Evolutionary conservation across 1,140 invertebrate species (phyloP).

Genomic region (Macrobrachium nipponense): DNA sequence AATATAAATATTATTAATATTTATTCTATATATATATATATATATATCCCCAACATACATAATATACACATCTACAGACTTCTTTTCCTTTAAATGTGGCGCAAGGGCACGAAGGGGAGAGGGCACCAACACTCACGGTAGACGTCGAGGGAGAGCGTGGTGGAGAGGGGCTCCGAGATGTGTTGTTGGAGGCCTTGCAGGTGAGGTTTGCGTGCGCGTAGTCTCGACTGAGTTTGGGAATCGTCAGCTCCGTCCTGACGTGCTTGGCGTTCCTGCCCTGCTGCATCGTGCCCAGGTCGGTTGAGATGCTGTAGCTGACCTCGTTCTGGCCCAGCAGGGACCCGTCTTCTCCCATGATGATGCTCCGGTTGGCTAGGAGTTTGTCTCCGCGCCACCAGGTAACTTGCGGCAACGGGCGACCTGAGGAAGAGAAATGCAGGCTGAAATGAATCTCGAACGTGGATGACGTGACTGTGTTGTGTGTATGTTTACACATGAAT

Average conservation of each 20-base stretch:
- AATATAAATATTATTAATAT: no score
- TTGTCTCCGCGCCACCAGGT: background rate
- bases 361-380: background rate
- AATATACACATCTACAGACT: no score
- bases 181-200: slow-evolving; percentile 13
- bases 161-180: slow-evolving; percentile 2
- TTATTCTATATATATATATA: no score
- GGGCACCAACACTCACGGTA: background rate
- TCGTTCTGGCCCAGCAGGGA: background rate
- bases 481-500: no score
- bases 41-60: no score
- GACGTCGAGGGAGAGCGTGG: slow-evolving; percentile 1
- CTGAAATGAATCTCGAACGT: background rate
- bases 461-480: background rate
- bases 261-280: background rate
- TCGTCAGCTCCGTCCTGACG: slow-evolving; percentile 6
- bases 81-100: no score
- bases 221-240: background rate
- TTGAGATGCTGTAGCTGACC: background rate
- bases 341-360: background rate
- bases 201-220: slow-evolving; percentile 10
- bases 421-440: background rate
- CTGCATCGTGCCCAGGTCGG: background rate
- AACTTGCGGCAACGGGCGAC: background rate
- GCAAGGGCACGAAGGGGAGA: no score